Evolutionary conservation across 2,888 invertebrate genomes (phyloP), one percentile per base, ranked within the genome.

Genomic region (Pachliopta kotzebuea): DNA sequence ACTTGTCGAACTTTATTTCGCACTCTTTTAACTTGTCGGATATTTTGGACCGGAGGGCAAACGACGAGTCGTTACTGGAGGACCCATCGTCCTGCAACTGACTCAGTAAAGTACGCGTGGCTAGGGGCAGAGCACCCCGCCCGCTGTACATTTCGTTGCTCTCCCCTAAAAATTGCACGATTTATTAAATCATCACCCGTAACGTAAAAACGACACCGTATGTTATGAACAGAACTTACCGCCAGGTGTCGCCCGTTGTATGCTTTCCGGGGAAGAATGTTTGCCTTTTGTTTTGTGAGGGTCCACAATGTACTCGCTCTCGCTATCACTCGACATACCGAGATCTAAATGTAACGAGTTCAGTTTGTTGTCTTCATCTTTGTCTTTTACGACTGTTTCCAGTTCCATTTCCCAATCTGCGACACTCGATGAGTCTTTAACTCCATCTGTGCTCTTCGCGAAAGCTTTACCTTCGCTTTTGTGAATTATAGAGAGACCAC

Each of bases 391-490:
- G 21, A 84, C 93, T 45, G 93, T 91, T 67, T 93, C 94, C 54
- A 94, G 77, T 74, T 94, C 94, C 85, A 93, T 93, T 77, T 94
- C 94, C 94, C 94, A 94, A 71, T 94, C 94, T 2, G 91, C 86
- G 63, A 88, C 88, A 68, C 85, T 87, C 58, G 91, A 85, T 23
- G 89, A 81, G 66, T 88, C 86, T 68, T 88, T 89, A 3, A 73
- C 80, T 23, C 73, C 80, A n/a, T 84, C 86, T 0, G 77, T 75
- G 59, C 84, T 82, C 70, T 88, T 88, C 57, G 72, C 75, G 67
- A 76, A 82, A 72, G 86, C 86, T 2, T 71, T 69, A 42, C 81
- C 81, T 42, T 80, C 83, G 57, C 81, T 79, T 63, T 81, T 85
- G 29, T 80, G 80, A 21, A 83, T 78, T 50, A 83, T 74, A 20